Evolutionary conservation across 2,888 invertebrate species (phyloP).

Genomic region (Cephus sareptanus): DNA sequence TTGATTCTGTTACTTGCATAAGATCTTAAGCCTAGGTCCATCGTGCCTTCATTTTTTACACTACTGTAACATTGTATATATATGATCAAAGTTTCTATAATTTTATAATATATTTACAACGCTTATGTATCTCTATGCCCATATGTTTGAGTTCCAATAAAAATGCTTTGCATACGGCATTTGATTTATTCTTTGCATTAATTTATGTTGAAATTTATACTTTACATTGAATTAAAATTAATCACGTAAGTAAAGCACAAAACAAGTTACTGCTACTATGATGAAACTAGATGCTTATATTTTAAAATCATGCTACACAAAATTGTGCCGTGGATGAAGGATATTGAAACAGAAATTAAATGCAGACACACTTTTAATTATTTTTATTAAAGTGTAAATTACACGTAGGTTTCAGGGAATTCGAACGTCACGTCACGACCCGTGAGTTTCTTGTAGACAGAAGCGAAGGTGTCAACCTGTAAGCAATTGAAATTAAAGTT

Average conservation of each 20-base stretch:
- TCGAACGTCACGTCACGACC: constrained; percentile 99
- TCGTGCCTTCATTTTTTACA: constrained; percentile 20
- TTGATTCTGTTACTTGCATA: constrained; percentile 3
- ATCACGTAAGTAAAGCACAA: no score
- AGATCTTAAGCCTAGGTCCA: constrained; percentile 11
- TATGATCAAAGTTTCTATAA: constrained; percentile 19
- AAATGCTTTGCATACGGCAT: constrained; percentile 1
- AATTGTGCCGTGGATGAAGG: not conserved
- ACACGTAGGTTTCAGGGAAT: constrained; percentile 98
- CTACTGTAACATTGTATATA: constrained; percentile 13
- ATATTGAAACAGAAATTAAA: not conserved
- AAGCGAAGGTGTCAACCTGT: constrained; percentile 98
- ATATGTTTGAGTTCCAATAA: constrained; percentile 16
- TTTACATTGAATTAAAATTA: not conserved
- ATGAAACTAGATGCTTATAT: not conserved
- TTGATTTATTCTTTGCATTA: not conserved
- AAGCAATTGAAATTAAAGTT: constrained; percentile 11
- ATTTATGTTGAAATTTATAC: not conserved
- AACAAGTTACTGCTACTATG: not conserved
- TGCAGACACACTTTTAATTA: not conserved
- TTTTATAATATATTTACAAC: constrained; percentile 21
- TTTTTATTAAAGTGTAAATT: constrained; percentile 62
- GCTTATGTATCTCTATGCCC: constrained; percentile 13
- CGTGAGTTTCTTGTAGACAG: constrained; percentile 98
- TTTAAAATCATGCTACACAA: not conserved